phyloP scores from a whole-genome alignment of 2,888 invertebrate species.

The Clusia tigrina region DNA sequence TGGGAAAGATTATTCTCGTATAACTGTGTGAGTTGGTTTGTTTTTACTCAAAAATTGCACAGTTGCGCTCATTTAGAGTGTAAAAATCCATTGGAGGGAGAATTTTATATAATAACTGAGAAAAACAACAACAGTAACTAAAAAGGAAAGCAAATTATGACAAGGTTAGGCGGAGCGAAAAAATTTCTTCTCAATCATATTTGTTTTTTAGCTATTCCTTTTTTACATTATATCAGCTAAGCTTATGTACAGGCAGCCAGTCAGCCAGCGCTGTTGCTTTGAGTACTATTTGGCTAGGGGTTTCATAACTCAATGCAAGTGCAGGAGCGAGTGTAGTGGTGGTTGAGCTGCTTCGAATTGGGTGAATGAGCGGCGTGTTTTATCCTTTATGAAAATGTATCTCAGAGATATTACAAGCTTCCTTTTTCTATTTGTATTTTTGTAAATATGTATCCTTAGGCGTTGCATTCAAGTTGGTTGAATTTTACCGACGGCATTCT shows the following conservation, averaged over 20 bases:
- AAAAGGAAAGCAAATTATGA: constrained; percentile 59
- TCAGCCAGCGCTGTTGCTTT: no score
- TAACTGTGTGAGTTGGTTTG: no score
- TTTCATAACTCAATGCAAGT: no score
- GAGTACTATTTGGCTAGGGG: no score
- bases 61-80: constrained; percentile 24
- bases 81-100: constrained; percentile 26
- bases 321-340: no score
- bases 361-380: constrained; percentile 7
- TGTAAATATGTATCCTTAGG: not conserved
- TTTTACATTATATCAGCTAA: not conserved
- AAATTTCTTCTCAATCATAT: constrained; percentile 31
- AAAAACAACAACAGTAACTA: constrained; percentile 29
- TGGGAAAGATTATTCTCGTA: constrained; percentile 28
- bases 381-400: constrained; percentile 22
- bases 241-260: no score
- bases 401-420: constrained; percentile 9
- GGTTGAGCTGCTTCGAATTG: constrained; percentile 2
- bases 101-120: not conserved
- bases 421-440: not conserved
- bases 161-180: constrained; percentile 65
- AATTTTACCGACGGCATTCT: constrained; percentile 14
- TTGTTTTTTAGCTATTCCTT: constrained; percentile 9
- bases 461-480: not conserved
- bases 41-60: no score